A percentile compares a stretch with the other conserved stretches of the same genome.
Conservation (phyloP, 2,888 invertebrate species). For the Antheraea yamamai region DNA sequence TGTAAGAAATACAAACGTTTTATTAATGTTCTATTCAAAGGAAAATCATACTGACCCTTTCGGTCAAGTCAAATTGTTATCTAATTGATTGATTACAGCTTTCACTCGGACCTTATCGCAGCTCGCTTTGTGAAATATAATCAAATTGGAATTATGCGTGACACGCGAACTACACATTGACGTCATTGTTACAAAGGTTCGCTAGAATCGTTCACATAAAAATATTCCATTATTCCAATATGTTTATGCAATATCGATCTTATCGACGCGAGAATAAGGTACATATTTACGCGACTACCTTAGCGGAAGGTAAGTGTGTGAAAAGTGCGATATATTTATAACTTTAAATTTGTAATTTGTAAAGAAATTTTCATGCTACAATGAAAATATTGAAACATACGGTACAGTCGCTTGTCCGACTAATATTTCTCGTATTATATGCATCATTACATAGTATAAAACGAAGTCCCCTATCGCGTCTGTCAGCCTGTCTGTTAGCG, state of each 20-base stretch:
- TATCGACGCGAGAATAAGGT: neutral
- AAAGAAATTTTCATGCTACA: neutral
- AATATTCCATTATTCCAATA: neutral
- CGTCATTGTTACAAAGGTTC: neutral
- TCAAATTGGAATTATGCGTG: slow-evolving; percentile 9
- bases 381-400: neutral
- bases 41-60: slow-evolving; percentile 3
- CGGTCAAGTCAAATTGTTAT: slow-evolving; percentile 3
- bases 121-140: slow-evolving; percentile 5
- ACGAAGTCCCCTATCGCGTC: too few relatives aligned
- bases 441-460: too few relatives aligned
- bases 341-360: neutral
- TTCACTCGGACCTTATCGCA: slow-evolving; percentile 10
- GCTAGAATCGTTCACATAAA: neutral
- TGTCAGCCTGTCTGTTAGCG: too few relatives aligned
- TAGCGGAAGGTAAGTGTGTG: neutral
- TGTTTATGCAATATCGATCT: neutral
- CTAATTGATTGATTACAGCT: slow-evolving; percentile 20
- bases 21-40: neutral
- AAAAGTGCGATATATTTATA: neutral
- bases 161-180: slow-evolving; percentile 8
- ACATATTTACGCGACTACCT: neutral
- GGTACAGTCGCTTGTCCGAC: too few relatives aligned
- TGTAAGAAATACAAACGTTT: neutral
- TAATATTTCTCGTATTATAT: too few relatives aligned